A percentile compares a stretch with the other conserved stretches of the same genome.
Evolutionary conservation across 2,888 invertebrate species (phyloP).

Genomic region (Ophioninae sp.): DNA sequence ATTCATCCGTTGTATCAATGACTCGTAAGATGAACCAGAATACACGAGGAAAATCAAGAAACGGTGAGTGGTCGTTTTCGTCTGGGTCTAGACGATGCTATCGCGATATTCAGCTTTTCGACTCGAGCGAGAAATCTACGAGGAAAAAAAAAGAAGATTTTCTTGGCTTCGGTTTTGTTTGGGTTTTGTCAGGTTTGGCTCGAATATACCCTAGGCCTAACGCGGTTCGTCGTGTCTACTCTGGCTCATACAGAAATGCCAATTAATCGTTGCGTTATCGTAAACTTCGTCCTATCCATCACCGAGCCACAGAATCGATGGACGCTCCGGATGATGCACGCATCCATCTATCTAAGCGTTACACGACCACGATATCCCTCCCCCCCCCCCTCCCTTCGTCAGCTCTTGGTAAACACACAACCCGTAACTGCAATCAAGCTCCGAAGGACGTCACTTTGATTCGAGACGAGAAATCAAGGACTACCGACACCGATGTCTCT

Average conservation of each 20-base stretch:
- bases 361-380: constrained; percentile 32
- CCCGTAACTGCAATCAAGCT: constrained; percentile 51
- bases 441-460: constrained; percentile 11
- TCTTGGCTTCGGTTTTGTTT: not conserved
- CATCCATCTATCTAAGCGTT: constrained; percentile 47
- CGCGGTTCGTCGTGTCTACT: constrained; percentile 5
- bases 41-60: not conserved
- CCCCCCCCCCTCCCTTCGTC: not conserved
- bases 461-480: too few relatives aligned
- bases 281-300: constrained; percentile 59
- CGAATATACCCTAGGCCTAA: not conserved
- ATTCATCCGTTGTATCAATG: constrained; percentile 2
- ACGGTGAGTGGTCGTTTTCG: not conserved
- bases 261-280: constrained; percentile 62
- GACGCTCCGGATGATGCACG: constrained; percentile 44
- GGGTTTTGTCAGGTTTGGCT: not conserved
- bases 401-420: constrained; percentile 48
- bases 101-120: too few relatives aligned
- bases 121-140: too few relatives aligned
- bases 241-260: constrained; percentile 29
- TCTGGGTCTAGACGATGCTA: too few relatives aligned
- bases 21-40: not conserved
- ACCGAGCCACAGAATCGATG: constrained; percentile 56
- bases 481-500: too few relatives aligned
- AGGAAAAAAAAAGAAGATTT: too few relatives aligned